Evolutionary conservation across 30 jellyfish, hydroid and myxozoan species (phyloP).

Genomic region (Cassiopea xamachana): DNA sequence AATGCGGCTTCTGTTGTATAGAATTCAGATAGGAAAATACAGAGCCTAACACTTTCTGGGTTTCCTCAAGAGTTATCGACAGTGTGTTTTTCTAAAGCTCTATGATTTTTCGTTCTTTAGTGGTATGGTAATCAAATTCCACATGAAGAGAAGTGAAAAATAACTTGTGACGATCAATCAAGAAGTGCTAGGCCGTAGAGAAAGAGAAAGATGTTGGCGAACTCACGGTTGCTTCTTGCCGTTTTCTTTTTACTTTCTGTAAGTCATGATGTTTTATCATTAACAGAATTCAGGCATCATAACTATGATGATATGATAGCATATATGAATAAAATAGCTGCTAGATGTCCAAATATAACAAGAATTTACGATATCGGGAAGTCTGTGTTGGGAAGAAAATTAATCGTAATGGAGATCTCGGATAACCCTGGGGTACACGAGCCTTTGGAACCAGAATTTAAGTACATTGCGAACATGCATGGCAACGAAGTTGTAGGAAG

Average conservation of each 20-base stretch:
- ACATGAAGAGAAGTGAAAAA: background rate
- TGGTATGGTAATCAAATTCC: background rate
- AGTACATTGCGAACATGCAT: slow-evolving; percentile 98
- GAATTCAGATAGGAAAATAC: background rate
- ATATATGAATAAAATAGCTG: slow-evolving; percentile 72
- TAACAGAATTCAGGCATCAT: slow-evolving; percentile 83
- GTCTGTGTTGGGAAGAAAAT: slow-evolving; percentile 68
- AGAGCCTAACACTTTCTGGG: background rate
- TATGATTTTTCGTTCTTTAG: background rate
- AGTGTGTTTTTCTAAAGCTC: background rate
- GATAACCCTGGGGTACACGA: slow-evolving; percentile 92
- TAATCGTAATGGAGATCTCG: slow-evolving; percentile 92
- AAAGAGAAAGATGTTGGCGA: background rate
- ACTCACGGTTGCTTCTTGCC: background rate
- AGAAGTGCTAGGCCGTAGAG: background rate
- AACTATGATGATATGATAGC: slow-evolving; percentile 84
- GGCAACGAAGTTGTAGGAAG: slow-evolving; percentile 99
- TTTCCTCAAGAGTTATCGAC: background rate
- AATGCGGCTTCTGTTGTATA: background rate
- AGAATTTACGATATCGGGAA: slow-evolving; percentile 84
- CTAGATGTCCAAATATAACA: slow-evolving; percentile 80
- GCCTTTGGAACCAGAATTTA: slow-evolving; percentile 90
- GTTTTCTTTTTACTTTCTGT: background rate
- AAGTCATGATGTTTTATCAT: background rate
- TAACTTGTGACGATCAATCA: background rate